Percentiles rank a stretch among this genome's conserved stretches.
Conservation (phyloP, 1,140 invertebrate genomes). For the Plectrocnemia conspersa region DNA sequence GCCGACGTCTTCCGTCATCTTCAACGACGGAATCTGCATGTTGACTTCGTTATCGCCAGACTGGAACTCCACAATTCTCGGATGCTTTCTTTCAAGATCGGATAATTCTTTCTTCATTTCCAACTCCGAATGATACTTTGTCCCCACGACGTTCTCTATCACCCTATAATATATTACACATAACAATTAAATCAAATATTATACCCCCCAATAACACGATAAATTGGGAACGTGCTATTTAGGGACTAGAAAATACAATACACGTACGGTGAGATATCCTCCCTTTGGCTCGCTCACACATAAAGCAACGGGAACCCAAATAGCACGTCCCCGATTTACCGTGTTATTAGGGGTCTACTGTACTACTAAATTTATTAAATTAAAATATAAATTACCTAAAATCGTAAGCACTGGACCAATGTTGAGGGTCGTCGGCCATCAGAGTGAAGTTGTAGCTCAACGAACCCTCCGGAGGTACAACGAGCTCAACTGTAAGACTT, state of each 20-base stretch:
- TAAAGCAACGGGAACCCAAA: too few relatives aligned
- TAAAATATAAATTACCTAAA: constrained; percentile 53
- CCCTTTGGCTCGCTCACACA: too few relatives aligned
- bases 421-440: constrained; percentile 65
- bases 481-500: constrained; percentile 55
- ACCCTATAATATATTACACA: constrained; percentile 43
- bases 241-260: too few relatives aligned
- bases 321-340: too few relatives aligned
- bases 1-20: constrained; percentile 62
- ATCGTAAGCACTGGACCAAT: constrained; percentile 76
- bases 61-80: constrained; percentile 58
- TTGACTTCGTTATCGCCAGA: constrained; percentile 58
- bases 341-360: too few relatives aligned
- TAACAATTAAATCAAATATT: constrained; percentile 34
- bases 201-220: too few relatives aligned
- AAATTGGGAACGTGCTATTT: too few relatives aligned
- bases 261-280: too few relatives aligned
- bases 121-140: constrained; percentile 59
- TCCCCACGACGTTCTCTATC: constrained; percentile 54
- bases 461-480: constrained; percentile 59
- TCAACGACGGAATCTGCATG: constrained; percentile 58
- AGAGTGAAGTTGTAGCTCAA: constrained; percentile 74
- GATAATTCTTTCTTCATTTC: constrained; percentile 61
- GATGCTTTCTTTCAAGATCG: constrained; percentile 61
- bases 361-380: constrained; percentile 36